These are phyloP conservation scores for Plebejus anna DNA, from an alignment of 2,888 invertebrate genomes.

Conservation along the genomic window DNA sequence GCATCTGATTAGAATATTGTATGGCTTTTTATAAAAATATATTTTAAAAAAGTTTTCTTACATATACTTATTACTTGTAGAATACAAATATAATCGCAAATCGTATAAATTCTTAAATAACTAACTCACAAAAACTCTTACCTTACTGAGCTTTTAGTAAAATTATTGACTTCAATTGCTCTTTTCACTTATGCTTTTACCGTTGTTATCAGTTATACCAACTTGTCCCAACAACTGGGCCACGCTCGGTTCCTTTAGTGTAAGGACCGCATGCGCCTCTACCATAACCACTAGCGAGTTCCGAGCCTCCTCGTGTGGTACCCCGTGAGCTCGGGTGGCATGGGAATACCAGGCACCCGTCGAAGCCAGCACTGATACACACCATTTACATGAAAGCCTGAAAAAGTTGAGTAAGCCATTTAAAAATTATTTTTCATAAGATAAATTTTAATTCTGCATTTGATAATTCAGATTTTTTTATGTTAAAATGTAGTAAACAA, in stretches of 20 bases:
- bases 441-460: no score
- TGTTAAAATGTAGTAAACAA: neutral
- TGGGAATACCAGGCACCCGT: conserved; percentile 82
- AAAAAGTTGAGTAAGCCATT: conserved; percentile 30
- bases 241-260: conserved; percentile 68
- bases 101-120: neutral
- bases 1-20: conserved; percentile 7
- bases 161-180: conserved; percentile 41
- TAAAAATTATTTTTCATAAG: neutral
- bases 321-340: conserved; percentile 77
- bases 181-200: conserved; percentile 44
- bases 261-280: conserved; percentile 81
- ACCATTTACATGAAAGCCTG: conserved; percentile 80
- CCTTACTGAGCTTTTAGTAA: conserved; percentile 4
- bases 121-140: neutral
- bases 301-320: conserved; percentile 79
- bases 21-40: conserved; percentile 15
- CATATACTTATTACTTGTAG: neutral
- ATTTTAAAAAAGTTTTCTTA: neutral
- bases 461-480: neutral
- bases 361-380: conserved; percentile 70
- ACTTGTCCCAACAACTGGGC: conserved; percentile 67
- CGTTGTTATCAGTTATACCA: conserved; percentile 51
- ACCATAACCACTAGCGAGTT: conserved; percentile 82
- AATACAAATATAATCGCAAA: neutral